A percentile compares a stretch with the other conserved stretches of the same genome.
Evolutionary conservation across 2,113 vertebrate species (phyloP).

Genomic region (Ceuthmochares aereus): DNA sequence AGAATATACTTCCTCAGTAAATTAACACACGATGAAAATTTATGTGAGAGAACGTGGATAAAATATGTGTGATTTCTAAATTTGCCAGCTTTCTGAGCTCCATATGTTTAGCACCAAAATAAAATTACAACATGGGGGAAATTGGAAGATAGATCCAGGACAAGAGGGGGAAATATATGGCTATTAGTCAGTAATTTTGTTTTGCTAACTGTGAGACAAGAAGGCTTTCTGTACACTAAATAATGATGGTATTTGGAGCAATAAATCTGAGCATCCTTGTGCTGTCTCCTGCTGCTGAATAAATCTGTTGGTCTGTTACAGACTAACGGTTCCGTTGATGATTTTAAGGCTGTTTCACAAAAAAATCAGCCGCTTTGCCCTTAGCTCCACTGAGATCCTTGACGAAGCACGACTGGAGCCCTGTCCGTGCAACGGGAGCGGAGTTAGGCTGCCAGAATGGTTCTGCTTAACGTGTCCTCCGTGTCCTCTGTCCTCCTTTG

Average conservation of each 20-base stretch:
- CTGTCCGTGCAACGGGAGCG: background rate
- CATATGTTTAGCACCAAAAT: slow-evolving; percentile 63
- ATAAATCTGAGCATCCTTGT: slow-evolving; percentile 66
- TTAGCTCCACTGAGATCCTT: background rate
- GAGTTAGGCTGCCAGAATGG: slow-evolving; percentile 42
- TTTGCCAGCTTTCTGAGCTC: slow-evolving; percentile 25
- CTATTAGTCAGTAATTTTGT: slow-evolving; percentile 68
- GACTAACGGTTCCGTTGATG: slow-evolving; percentile 11
- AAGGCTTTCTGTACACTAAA: slow-evolving; percentile 34
- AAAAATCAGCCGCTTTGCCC: background rate
- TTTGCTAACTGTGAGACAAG: slow-evolving; percentile 66
- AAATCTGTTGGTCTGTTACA: slow-evolving; percentile 55
- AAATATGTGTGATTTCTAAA: slow-evolving; percentile 15
- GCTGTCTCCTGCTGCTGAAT: slow-evolving; percentile 44
- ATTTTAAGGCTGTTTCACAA: slow-evolving; percentile 41
- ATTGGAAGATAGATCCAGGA: slow-evolving; percentile 44
- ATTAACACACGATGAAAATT: background rate
- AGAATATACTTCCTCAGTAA: background rate
- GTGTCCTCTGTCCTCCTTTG: slow-evolving; percentile 6
- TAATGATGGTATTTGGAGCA: slow-evolving; percentile 53
- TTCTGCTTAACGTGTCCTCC: slow-evolving; percentile 28
- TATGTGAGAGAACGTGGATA: background rate
- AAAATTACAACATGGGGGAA: slow-evolving; percentile 44
- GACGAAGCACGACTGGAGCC: background rate
- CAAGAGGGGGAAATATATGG: slow-evolving; percentile 37